These are phyloP conservation scores for Neotoma lepida DNA, from an alignment of 2,113 vertebrate species.

Conservation along the genomic window DNA sequence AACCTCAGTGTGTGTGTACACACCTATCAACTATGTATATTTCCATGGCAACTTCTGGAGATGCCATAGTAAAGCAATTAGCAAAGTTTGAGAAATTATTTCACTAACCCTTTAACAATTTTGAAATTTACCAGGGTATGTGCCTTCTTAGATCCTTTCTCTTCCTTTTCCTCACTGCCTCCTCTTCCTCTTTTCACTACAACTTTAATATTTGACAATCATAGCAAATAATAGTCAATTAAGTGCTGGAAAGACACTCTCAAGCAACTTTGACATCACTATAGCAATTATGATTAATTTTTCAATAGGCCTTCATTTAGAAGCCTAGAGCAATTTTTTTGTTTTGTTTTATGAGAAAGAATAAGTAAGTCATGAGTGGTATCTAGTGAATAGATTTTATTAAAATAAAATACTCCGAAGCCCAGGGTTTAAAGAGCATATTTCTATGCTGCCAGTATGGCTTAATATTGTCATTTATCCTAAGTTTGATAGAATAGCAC, in stretches of 20 bases:
- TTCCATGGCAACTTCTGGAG: slow-evolving; percentile 63
- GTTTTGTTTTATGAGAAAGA: slow-evolving; percentile 61
- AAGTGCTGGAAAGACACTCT: slow-evolving; percentile 61
- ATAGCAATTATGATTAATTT: slow-evolving; percentile 64
- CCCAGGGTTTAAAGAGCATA: slow-evolving; percentile 52
- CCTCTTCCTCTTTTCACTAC: background rate
- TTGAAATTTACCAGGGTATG: slow-evolving; percentile 59
- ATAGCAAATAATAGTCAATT: slow-evolving; percentile 16
- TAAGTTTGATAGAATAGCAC: background rate
- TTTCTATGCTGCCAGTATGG: slow-evolving; percentile 31
- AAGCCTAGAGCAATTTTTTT: slow-evolving; percentile 35
- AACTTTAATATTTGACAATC: slow-evolving; percentile 1
- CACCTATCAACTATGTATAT: slow-evolving; percentile 35
- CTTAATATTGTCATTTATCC: slow-evolving; percentile 61
- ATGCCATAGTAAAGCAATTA: slow-evolving; percentile 24
- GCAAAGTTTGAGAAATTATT: slow-evolving; percentile 55
- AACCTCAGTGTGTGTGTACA: background rate
- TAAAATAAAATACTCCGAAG: slow-evolving; percentile 66
- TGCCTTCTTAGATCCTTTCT: slow-evolving; percentile 31
- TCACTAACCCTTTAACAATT: slow-evolving; percentile 41
- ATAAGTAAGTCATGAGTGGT: background rate
- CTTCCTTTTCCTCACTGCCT: background rate
- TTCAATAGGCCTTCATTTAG: slow-evolving; percentile 61
- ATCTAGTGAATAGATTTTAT: slow-evolving; percentile 64
- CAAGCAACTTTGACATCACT: slow-evolving; percentile 54